Base-by-base conservation (phyloP, 2,888 invertebrate genomes). In the Chalcosyrphus nemorum region DNA sequence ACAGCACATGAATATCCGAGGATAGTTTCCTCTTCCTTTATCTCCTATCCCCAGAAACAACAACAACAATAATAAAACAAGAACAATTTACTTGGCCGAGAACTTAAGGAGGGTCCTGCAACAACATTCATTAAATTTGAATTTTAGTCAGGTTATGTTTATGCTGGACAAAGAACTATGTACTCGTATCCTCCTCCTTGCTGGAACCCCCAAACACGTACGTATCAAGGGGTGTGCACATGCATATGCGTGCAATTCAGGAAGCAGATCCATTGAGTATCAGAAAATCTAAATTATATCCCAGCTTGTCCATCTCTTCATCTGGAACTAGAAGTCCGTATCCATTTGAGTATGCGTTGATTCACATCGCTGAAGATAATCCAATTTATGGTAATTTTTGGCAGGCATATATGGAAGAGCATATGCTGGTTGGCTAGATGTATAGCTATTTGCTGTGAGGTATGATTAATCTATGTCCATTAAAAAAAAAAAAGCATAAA, bases 41-140 rank as follows among this genome's bases (percentile, higher is more conserved):
- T n/a, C 35, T n/a, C 6, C 21, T 17, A n/a, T 2, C 15, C 29
- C 29, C 29, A 1, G 5, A 27, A 27, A 27, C 27, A 27, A 27
- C 6, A 29, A 29, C 15, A 29, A 17, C 56, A 32, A 19, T 11
- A 35, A 56, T 19, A 32, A 19, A 56, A 15, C 56, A 32, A 32
- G 32, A 29, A 32, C 17, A 17, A 43, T 43, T n/a, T 38, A 13
- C 38, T n/a, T 38, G 0, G 1, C 13, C 4, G 45, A 9, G 11
- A 19, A 11, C 11, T 45, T 2, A 9, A 19, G 19, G 17, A 45
- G 43, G 11, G 19, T 45, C 19, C 9, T 45, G 19, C 11, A 35
- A 56, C 35, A 19, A 19, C 11, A 29, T 63, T 45, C 45, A 61
- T 45, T 61, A 45, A 61, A 61, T 61, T 61, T 63, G 32, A 63